A percentile compares a stretch with the other conserved stretches of the same genome.
Conservation (phyloP, 2,888 invertebrate genomes). For the Caenorhabditis sp. region DNA sequence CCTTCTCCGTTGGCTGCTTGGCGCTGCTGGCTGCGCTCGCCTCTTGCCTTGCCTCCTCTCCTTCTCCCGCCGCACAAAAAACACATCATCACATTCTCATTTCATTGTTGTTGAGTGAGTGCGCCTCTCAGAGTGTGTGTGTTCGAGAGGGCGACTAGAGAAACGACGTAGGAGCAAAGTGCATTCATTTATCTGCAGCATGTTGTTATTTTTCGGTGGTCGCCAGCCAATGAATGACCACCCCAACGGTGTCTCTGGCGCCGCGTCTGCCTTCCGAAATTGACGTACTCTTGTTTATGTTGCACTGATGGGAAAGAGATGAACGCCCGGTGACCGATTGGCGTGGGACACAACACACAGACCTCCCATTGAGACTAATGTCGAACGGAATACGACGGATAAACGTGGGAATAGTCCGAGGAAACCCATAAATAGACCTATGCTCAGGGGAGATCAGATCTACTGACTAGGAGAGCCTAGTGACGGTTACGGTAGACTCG, state of each 20-base stretch:
- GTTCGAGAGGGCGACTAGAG: slow-evolving; percentile 20
- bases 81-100: slow-evolving; percentile 61
- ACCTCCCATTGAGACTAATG: slow-evolving; percentile 14
- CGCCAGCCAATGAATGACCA: slow-evolving; percentile 26
- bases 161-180: slow-evolving; percentile 50
- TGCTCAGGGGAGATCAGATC: not conserved
- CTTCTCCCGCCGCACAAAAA: slow-evolving; percentile 48
- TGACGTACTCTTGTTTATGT: slow-evolving; percentile 29
- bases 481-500: not conserved
- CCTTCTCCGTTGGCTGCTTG: slow-evolving; percentile 11
- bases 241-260: slow-evolving; percentile 22
- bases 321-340: slow-evolving; percentile 22
- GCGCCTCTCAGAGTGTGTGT: slow-evolving; percentile 27
- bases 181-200: slow-evolving; percentile 60
- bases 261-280: slow-evolving; percentile 25
- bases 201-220: slow-evolving; percentile 49
- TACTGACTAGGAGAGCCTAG: not conserved
- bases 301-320: slow-evolving; percentile 30
- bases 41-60: slow-evolving; percentile 23
- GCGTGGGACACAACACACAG: slow-evolving; percentile 17
- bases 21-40: slow-evolving; percentile 4
- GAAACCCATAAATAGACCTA: not conserved
- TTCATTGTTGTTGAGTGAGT: slow-evolving; percentile 43
- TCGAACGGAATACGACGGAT: slow-evolving; percentile 1
- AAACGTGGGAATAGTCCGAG: not conserved